These are phyloP conservation scores for Drosophila micromelanica DNA, from an alignment of 1,140 invertebrate genomes.

Conservation along the genomic window DNA sequence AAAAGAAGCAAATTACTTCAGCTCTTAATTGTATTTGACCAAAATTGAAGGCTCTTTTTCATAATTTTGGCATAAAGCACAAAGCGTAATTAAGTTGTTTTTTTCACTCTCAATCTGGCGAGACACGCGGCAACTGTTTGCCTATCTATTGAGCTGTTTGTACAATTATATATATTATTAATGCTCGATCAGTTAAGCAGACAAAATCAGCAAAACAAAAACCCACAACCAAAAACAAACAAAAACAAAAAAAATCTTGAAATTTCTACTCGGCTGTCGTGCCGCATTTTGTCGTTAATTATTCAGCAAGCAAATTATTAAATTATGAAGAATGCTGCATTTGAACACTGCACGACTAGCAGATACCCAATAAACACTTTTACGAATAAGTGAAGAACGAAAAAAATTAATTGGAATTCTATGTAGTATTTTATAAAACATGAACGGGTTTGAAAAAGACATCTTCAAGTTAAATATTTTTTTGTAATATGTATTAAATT, in stretches of 20 bases:
- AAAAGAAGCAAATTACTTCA: slow-evolving; percentile 67
- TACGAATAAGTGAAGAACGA: no score
- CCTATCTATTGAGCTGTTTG: slow-evolving; percentile 57
- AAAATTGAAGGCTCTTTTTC: slow-evolving; percentile 63
- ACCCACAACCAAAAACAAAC: background rate
- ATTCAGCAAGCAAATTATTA: slow-evolving; percentile 41
- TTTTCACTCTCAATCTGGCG: slow-evolving; percentile 36
- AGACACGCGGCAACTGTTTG: slow-evolving; percentile 58
- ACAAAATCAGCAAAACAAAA: slow-evolving; percentile 1
- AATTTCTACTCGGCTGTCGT: slow-evolving; percentile 43
- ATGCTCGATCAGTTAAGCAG: slow-evolving; percentile 49
- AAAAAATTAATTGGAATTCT: no score
- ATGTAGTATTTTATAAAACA: no score
- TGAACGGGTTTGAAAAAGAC: no score
- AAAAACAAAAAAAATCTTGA: slow-evolving; percentile 19
- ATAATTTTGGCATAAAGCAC: slow-evolving; percentile 56
- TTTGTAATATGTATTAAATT: no score
- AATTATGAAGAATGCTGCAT: slow-evolving; percentile 10
- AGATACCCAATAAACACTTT: slow-evolving; percentile 6
- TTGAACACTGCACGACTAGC: background rate
- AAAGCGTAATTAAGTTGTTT: slow-evolving; percentile 75
- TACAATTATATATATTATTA: slow-evolving; percentile 33
- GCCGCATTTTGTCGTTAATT: slow-evolving; percentile 57
- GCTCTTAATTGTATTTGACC: slow-evolving; percentile 63
- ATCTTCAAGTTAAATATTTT: no score